These are phyloP conservation scores for Excalfactoria chinensis DNA, from an alignment of 2,113 vertebrate species.

Conservation along the genomic window DNA sequence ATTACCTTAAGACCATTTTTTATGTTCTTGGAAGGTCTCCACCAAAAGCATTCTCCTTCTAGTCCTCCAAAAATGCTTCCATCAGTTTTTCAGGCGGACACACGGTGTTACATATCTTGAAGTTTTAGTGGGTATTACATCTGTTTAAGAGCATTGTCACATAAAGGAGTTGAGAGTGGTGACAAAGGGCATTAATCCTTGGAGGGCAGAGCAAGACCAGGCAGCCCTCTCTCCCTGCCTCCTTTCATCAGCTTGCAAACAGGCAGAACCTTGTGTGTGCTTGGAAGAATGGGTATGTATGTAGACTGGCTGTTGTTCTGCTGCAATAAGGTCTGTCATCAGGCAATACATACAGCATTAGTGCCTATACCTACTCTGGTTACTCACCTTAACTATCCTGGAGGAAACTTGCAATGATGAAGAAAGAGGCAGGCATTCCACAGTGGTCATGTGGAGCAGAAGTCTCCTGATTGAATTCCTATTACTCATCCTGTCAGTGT, in stretches of 20 bases:
- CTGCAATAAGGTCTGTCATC: background rate
- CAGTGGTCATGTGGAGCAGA: background rate
- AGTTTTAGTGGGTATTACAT: background rate
- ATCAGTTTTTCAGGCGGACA: background rate
- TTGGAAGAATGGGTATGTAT: background rate
- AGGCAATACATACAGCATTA: rapidly evolving
- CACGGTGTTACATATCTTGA: background rate
- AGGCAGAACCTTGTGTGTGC: background rate
- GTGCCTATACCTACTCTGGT: background rate
- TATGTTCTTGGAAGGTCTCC: background rate
- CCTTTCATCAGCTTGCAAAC: background rate
- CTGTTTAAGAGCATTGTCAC: background rate
- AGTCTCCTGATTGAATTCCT: background rate
- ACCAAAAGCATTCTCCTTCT: background rate
- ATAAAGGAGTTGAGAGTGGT: background rate
- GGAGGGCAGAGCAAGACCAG: background rate
- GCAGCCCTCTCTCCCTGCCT: background rate
- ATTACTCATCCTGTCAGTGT: background rate
- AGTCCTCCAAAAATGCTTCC: background rate
- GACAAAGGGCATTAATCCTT: background rate
- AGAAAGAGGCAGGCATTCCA: background rate
- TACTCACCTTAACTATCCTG: background rate
- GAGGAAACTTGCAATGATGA: rapidly evolving
- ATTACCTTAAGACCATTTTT: background rate
- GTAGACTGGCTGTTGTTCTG: background rate